A percentile compares a stretch with the other conserved stretches of the same genome.
These are phyloP conservation scores for Adoxophyes honmai DNA, from an alignment of 1,140 invertebrate genomes.

Conservation along the genomic window DNA sequence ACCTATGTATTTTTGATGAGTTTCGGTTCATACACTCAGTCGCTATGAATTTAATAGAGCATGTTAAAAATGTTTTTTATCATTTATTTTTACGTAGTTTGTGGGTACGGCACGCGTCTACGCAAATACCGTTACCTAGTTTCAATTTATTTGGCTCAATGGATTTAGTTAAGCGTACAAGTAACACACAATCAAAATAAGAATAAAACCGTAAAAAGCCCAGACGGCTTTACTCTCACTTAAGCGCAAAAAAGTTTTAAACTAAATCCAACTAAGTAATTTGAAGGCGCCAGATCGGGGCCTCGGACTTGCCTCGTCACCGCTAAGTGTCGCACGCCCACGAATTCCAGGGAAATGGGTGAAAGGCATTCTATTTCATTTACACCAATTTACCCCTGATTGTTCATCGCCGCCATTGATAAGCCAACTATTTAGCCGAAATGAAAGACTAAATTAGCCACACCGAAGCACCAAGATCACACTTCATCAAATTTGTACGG, in stretches of 20 bases:
- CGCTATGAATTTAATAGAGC: no score
- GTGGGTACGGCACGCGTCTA: no score
- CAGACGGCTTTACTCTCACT: conserved; percentile 15
- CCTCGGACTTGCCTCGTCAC: neutral
- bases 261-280: neutral
- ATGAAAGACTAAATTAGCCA: conserved; percentile 30
- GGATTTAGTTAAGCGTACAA: no score
- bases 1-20: no score
- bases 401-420: conserved; percentile 36
- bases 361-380: conserved; percentile 45
- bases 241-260: conserved; percentile 6
- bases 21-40: no score
- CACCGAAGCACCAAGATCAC: conserved; percentile 18
- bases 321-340: neutral
- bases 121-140: no score
- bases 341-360: conserved; percentile 33
- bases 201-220: conserved; percentile 1
- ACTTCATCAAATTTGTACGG: neutral
- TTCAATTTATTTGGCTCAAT: no score
- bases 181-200: no score
- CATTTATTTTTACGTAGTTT: no score
- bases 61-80: no score
- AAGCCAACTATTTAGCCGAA: conserved; percentile 23
- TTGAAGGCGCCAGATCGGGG: neutral
- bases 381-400: conserved; percentile 41